Base-by-base conservation (phyloP, 2,888 invertebrate species). In the Cryptosula pallasiana region DNA sequence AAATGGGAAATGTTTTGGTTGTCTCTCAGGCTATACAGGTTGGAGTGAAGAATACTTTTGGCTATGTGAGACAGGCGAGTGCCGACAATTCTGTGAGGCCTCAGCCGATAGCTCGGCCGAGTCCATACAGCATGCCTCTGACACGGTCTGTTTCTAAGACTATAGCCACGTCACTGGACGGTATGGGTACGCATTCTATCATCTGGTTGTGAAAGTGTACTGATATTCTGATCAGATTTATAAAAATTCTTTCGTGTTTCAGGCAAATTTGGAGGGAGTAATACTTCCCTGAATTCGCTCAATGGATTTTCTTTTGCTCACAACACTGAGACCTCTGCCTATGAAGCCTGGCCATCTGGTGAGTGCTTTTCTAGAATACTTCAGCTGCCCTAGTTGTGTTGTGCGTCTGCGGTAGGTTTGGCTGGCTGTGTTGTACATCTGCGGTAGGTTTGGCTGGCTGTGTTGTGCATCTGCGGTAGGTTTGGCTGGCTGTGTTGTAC, bases 51-150 rank as follows among this genome's bases (percentile, higher is more conserved):
- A 96, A 96, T 87, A 96, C 96, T 9, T 96, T 96, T 84, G 97
- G 97, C 57, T 97, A 96, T 81, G 93, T 97, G 70, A 89, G 96
- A 71, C 93, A 94, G 73, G 27, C 70, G 2, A 35, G 35, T 23
- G 3, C 9, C 3, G 69, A 36, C 5, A 20, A 3, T 3, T 29
- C n/a, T 16, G 35, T 13, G 13, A 29, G 25, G 9, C 70, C 70
- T 82, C 94, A 94, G 35, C 95, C 95, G 0, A 95, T 95, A 76
- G 94, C 94, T 0, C 88, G 95, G 77, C 95, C 95, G 1, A 93
- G 92, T 9, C 83, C 83, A 27, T 72, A 77, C 20, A 25, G 63
- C 20, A 20, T 45, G 5, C 54, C 71, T 72, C 74, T 75, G 69
- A 71, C 76, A 69, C 45, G 45, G 9, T 13, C 9, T 45, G 45